A percentile compares a stretch with the other conserved stretches of the same genome.
phyloP scores from a whole-genome alignment of 2,888 invertebrate genomes.

The Bimastos eiseni region DNA sequence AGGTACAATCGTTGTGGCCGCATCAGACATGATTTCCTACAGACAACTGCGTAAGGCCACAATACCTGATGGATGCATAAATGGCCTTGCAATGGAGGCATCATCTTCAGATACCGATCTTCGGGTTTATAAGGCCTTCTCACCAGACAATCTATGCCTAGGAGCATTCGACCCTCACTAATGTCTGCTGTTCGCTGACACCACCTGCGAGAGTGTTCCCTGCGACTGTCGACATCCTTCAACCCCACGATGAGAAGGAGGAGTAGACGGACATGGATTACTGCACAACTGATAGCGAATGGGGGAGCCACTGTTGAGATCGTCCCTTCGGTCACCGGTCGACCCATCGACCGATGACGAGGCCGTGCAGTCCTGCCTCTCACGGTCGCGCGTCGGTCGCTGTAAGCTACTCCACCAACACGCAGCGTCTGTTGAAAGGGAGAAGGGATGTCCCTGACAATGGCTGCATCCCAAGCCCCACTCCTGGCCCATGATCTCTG shows the following conservation, averaged over 20 bases:
- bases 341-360: background rate
- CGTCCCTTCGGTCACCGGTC: background rate
- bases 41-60: background rate
- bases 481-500: background rate
- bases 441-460: background rate
- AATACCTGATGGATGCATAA: background rate
- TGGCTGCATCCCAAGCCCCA: background rate
- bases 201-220: background rate
- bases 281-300: background rate
- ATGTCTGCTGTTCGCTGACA: background rate
- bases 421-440: background rate
- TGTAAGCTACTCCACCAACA: background rate
- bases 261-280: background rate
- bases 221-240: background rate
- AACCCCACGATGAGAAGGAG: background rate
- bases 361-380: background rate
- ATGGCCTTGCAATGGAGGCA: no score
- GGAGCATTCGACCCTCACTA: background rate
- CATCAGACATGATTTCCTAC: background rate
- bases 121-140: background rate
- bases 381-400: background rate
- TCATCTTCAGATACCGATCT: no score
- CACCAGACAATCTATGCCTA: background rate
- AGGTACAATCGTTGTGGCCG: background rate
- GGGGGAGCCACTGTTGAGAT: background rate